Percentiles rank a stretch among this genome's conserved stretches.
These are phyloP conservation scores for Sorex araneus DNA, from an alignment of 2,113 vertebrate species.

Conservation along the genomic window DNA sequence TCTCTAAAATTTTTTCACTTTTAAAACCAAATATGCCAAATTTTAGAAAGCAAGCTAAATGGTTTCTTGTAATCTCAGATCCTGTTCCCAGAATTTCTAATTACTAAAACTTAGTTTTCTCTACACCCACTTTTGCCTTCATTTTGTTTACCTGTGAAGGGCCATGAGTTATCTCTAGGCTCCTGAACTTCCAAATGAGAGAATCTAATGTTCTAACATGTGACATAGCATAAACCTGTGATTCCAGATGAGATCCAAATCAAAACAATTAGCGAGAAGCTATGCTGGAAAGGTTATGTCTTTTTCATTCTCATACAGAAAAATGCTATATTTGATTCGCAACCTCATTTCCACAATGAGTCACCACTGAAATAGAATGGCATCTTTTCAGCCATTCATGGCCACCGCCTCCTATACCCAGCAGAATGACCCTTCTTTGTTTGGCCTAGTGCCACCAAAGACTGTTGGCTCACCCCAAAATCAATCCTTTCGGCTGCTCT, in stretches of 20 bases:
- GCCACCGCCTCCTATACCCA: constrained; percentile 20
- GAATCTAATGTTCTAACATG: constrained; percentile 37
- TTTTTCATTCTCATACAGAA: constrained; percentile 56
- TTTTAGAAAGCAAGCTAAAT: constrained; percentile 54
- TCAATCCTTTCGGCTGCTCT: constrained; percentile 70
- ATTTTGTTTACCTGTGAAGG: constrained; percentile 67
- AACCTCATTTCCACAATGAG: constrained; percentile 65
- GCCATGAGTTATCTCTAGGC: constrained; percentile 6
- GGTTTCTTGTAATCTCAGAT: constrained; percentile 69
- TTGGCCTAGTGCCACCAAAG: constrained; percentile 61
- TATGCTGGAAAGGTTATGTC: constrained; percentile 53
- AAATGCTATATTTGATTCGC: constrained; percentile 58
- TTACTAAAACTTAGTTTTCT: constrained; percentile 57
- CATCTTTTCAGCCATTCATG: constrained; percentile 11
- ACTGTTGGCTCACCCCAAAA: constrained; percentile 70
- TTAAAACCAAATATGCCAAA: constrained; percentile 61
- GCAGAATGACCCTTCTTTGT: constrained; percentile 28
- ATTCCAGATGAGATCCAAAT: constrained; percentile 50
- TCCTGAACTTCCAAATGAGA: constrained; percentile 58
- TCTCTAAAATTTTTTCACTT: constrained; percentile 54
- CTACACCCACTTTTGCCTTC: constrained; percentile 56
- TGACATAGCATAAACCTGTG: constrained; percentile 50
- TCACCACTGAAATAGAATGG: constrained; percentile 57
- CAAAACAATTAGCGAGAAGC: constrained; percentile 52
- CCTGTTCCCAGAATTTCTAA: constrained; percentile 63